Conservation (phyloP, 2,113 vertebrate genomes). For the Peromyscus californicus region DNA sequence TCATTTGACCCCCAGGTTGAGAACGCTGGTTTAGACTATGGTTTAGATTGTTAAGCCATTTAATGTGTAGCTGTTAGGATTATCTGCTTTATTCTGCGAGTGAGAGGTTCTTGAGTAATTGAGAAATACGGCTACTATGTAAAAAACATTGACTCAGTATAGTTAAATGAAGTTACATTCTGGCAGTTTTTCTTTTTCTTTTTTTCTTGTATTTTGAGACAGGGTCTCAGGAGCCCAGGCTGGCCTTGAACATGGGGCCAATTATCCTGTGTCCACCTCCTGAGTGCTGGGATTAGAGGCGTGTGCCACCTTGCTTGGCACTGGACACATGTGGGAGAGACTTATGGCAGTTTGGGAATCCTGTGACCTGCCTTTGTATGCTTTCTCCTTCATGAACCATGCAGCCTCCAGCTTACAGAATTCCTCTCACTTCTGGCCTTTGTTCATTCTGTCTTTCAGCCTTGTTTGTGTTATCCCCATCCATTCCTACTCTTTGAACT, state of each 20-base stretch:
- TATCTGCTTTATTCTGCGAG: not conserved
- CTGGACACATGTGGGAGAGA: not conserved
- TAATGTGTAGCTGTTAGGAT: not conserved
- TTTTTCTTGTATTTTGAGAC: not conserved
- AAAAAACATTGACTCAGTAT: not conserved
- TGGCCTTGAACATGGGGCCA: not conserved
- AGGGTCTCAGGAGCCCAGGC: not conserved
- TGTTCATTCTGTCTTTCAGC: not conserved
- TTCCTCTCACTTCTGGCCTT: not conserved
- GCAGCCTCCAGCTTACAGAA: not conserved
- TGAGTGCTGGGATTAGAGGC: not conserved
- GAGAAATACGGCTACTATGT: not conserved
- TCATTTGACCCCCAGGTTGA: not conserved
- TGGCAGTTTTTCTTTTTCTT: not conserved
- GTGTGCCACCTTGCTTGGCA: not conserved
- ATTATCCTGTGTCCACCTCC: not conserved
- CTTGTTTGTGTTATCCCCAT: not conserved
- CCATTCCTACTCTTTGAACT: not conserved
- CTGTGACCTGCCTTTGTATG: not conserved
- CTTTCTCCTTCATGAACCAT: not conserved
- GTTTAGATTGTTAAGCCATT: not conserved
- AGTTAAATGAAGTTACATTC: not conserved
- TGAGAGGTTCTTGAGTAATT: constrained; percentile 6
- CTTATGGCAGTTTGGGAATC: not conserved
- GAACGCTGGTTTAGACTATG: not conserved